phyloP scores from a whole-genome alignment of 2,113 vertebrate genomes.

The Pyxicephalus adspersus region DNA sequence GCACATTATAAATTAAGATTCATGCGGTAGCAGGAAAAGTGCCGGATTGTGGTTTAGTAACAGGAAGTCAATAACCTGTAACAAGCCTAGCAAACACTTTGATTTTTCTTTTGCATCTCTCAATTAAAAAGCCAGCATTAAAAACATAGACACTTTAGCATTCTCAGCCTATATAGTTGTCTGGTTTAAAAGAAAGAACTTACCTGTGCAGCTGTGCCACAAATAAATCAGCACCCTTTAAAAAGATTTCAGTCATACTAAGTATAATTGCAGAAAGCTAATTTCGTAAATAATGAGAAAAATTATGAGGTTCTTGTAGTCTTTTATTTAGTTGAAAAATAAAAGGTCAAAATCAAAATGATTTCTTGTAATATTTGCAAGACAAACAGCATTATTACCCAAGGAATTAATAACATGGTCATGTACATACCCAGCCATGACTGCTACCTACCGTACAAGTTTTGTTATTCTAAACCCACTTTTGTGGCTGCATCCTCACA shows the following conservation, averaged over 20 bases:
- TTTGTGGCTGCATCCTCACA: too few relatives aligned
- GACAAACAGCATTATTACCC: too few relatives aligned
- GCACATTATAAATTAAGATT: constrained; percentile 68
- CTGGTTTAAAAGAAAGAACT: constrained; percentile 8
- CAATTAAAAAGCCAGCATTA: constrained; percentile 26
- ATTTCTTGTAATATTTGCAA: too few relatives aligned
- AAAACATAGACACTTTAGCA: constrained; percentile 2
- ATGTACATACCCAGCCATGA: too few relatives aligned
- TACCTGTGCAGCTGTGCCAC: constrained; percentile 8
- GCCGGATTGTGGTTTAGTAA: constrained; percentile 62
- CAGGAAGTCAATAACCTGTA: constrained; percentile 60
- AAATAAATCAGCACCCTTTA: constrained; percentile 16
- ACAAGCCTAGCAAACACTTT: constrained; percentile 46
- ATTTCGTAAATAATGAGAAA: too few relatives aligned
- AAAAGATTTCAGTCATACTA: constrained; percentile 9
- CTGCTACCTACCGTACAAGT: too few relatives aligned
- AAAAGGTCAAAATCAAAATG: too few relatives aligned
- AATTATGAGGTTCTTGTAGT: too few relatives aligned
- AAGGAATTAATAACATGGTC: too few relatives aligned
- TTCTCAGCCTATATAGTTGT: neutral
- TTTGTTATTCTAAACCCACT: too few relatives aligned
- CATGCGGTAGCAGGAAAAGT: constrained; percentile 64
- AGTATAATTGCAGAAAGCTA: neutral
- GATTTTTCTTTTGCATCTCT: constrained; percentile 48
- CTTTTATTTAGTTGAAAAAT: too few relatives aligned